Conservation (phyloP, 2,888 invertebrate genomes). For the Sturmia bella region DNA sequence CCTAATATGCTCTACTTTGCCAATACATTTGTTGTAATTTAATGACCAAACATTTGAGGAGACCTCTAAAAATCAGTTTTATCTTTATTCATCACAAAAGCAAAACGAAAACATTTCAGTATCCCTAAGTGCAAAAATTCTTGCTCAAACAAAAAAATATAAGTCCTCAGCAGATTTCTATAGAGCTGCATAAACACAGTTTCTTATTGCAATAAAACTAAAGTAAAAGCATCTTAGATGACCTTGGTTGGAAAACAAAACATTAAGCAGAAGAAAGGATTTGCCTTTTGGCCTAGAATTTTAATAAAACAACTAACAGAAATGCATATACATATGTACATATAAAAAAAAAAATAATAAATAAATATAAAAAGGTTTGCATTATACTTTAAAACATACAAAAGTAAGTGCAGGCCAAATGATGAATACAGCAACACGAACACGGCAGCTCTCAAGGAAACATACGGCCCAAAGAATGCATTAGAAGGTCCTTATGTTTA, state of each 20-base stretch:
- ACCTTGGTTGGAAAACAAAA: constrained; percentile 19
- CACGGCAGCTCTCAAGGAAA: constrained; percentile 39
- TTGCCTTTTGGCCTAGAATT: constrained; percentile 31
- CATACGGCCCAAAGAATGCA: constrained; percentile 31
- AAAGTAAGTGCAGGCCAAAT: constrained; percentile 35
- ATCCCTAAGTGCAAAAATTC: too few species aligned
- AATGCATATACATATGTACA: too few species aligned
- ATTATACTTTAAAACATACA: constrained; percentile 22
- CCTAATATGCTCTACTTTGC: too few species aligned
- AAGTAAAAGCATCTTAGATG: constrained; percentile 1
- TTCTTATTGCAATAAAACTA: background rate
- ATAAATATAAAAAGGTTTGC: background rate
- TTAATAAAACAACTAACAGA: background rate
- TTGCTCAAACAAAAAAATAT: too few species aligned
- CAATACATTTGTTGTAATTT: too few species aligned
- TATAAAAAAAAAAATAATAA: background rate
- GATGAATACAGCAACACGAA: constrained; percentile 13
- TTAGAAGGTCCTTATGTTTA: constrained; percentile 48
- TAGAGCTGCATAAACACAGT: background rate
- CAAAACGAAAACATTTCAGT: too few species aligned
- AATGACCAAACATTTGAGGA: too few species aligned
- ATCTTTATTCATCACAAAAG: too few species aligned
- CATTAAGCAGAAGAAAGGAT: constrained; percentile 5
- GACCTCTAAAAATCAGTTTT: too few species aligned
- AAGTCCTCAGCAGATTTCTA: too few species aligned